Percentiles rank a stretch among this genome's conserved stretches.
These are phyloP conservation scores for Australoheros scitulus DNA, from an alignment of 2,113 vertebrate genomes.

Conservation along the genomic window DNA sequence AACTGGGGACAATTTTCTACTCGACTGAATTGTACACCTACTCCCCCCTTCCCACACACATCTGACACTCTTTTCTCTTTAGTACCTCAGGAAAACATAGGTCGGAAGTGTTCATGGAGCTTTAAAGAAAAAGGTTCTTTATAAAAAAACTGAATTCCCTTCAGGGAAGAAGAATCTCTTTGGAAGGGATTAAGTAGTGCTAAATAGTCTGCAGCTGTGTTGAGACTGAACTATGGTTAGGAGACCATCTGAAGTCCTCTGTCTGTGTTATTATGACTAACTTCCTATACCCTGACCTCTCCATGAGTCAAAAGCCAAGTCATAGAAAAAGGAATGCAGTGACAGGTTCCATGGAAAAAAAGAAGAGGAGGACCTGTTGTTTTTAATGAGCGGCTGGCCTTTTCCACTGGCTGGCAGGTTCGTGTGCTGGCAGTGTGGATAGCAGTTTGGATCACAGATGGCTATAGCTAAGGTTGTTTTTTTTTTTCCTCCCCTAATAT, in stretches of 20 bases:
- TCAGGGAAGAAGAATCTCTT: constrained; percentile 32
- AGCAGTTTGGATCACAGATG: constrained; percentile 36
- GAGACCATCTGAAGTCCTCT: constrained; percentile 32
- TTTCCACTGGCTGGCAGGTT: constrained; percentile 26
- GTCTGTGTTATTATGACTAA: constrained; percentile 66
- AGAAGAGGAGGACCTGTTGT: constrained; percentile 52
- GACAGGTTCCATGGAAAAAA: constrained; percentile 73
- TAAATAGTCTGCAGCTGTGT: constrained; percentile 45
- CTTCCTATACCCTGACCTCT: constrained; percentile 56
- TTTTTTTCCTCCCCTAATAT: constrained; percentile 24
- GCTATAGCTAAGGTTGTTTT: neutral
- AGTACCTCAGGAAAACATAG: neutral
- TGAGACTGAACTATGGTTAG: constrained; percentile 26
- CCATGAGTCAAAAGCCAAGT: constrained; percentile 66
- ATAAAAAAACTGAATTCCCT: constrained; percentile 1
- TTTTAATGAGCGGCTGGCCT: constrained; percentile 42
- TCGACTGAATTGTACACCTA: neutral
- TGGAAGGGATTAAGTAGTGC: constrained; percentile 40
- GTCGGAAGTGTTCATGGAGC: neutral
- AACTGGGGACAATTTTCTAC: neutral
- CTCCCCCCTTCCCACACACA: neutral
- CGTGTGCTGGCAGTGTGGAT: constrained; percentile 46
- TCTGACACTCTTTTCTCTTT: neutral
- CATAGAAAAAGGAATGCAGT: constrained; percentile 64
- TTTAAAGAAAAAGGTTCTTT: neutral